Conservation (phyloP, 1,140 invertebrate genomes). For the Bombus breviceps region DNA sequence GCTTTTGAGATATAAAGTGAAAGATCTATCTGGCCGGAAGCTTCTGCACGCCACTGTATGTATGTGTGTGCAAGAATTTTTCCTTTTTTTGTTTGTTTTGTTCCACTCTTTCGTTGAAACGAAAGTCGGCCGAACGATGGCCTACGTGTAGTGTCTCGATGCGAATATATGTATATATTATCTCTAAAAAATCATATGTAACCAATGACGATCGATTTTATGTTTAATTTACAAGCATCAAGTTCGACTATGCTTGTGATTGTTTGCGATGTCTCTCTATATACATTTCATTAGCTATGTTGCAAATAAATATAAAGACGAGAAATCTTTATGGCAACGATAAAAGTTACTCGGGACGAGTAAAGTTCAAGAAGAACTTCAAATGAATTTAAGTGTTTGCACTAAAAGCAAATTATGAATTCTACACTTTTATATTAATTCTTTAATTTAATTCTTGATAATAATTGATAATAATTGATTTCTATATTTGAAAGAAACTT, state of each 20-base stretch:
- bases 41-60: neutral
- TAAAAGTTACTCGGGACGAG: neutral
- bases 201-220: slow-evolving; percentile 20
- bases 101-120: neutral
- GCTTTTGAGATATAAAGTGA: too few species aligned
- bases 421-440: neutral
- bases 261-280: neutral
- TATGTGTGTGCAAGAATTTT: neutral
- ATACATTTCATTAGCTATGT: neutral
- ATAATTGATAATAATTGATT: neutral
- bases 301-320: neutral
- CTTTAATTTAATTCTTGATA: neutral
- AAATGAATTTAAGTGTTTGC: slow-evolving; percentile 14
- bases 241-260: neutral
- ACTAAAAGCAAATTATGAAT: slow-evolving; percentile 2
- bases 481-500: neutral
- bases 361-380: neutral
- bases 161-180: slow-evolving; percentile 45
- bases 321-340: neutral
- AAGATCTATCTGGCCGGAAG: too few species aligned
- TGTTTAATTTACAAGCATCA: slow-evolving; percentile 16
- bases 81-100: neutral
- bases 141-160: slow-evolving; percentile 18
- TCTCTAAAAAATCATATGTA: slow-evolving; percentile 28
- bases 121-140: neutral